Evolutionary conservation across 1,140 invertebrate species (phyloP).

Genomic region (Ctenoplectra terminalis): DNA sequence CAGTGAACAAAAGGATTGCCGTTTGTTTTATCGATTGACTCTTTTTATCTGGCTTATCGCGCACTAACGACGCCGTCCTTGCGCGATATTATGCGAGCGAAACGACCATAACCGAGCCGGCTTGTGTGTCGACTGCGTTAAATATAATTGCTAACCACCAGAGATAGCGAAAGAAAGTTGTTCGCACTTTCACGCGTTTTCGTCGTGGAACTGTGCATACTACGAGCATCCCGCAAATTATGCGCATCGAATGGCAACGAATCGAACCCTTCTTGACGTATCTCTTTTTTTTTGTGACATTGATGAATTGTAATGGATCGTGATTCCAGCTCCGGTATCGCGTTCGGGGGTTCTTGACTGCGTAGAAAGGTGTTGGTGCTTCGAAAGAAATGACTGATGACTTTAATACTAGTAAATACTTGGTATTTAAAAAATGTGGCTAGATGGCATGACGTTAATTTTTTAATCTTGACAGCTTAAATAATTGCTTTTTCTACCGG

Average conservation of each 20-base stretch:
- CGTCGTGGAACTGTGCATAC: too few relatives aligned
- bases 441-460: too few relatives aligned
- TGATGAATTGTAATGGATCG: constrained; percentile 3
- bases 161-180: background rate
- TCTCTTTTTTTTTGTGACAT: background rate
- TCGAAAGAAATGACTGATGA: background rate
- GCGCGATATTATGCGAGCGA: constrained; percentile 37
- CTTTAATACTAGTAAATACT: too few relatives aligned
- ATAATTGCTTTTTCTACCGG: too few relatives aligned
- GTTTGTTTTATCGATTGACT: constrained; percentile 49
- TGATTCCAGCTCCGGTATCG: background rate
- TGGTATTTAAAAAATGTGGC: too few relatives aligned
- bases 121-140: background rate
- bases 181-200: constrained; percentile 10
- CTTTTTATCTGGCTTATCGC: constrained; percentile 51
- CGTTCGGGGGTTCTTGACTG: too few relatives aligned
- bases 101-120: constrained; percentile 23
- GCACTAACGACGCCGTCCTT: constrained; percentile 39
- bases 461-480: too few relatives aligned
- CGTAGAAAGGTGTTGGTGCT: background rate
- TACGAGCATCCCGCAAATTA: background rate
- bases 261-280: background rate
- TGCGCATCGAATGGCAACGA: too few relatives aligned
- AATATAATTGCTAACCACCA: background rate
- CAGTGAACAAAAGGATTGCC: constrained; percentile 10